Conservation (phyloP, 2,888 invertebrate genomes). For the Chirona hameri region DNA sequence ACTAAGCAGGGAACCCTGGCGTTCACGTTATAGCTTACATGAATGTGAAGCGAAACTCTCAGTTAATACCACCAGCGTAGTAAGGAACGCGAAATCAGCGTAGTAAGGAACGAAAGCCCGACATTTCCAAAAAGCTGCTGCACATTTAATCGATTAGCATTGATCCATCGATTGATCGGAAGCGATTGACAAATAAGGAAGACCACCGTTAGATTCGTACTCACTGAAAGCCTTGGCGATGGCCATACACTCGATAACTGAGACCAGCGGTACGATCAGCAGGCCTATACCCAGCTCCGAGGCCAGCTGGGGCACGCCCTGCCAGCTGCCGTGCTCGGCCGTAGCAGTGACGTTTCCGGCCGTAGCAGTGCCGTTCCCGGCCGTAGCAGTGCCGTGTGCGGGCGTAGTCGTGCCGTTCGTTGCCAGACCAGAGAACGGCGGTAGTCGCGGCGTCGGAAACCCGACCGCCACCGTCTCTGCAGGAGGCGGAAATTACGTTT, state of each 20-base stretch:
- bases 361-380: background rate
- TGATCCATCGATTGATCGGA: too few relatives aligned
- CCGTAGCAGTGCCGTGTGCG: background rate
- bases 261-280: slow-evolving; percentile 31
- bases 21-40: too few relatives aligned
- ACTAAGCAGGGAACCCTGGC: too few relatives aligned
- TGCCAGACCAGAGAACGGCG: background rate
- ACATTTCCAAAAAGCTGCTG: too few relatives aligned
- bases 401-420: background rate
- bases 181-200: too few relatives aligned
- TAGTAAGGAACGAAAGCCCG: too few relatives aligned
- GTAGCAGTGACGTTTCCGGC: background rate
- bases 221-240: slow-evolving; percentile 33
- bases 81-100: too few relatives aligned
- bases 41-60: too few relatives aligned
- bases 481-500: too few relatives aligned
- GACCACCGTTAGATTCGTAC: background rate
- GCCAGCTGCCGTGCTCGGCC: background rate
- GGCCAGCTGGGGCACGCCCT: slow-evolving; percentile 41
- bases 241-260: slow-evolving; percentile 32
- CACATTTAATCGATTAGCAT: too few relatives aligned
- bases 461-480: background rate
- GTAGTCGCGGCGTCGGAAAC: background rate
- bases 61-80: too few relatives aligned
- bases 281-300: slow-evolving; percentile 31